These are phyloP conservation scores for Drosophila grimshawi DNA, from an alignment of 1,140 invertebrate genomes.

Conservation along the genomic window DNA sequence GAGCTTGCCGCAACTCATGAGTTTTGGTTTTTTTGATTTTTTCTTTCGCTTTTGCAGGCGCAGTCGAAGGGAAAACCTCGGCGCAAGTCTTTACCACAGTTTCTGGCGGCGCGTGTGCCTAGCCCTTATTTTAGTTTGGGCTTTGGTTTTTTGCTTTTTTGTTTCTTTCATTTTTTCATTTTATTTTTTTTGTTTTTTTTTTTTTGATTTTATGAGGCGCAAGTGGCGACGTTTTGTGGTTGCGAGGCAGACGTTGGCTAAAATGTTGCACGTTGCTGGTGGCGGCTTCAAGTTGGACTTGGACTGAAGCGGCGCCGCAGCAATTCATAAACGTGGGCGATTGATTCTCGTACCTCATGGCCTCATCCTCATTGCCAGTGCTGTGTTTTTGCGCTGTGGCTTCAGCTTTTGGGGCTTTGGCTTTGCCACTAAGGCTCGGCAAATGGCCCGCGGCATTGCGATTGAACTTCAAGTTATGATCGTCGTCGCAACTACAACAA, in stretches of 20 bases:
- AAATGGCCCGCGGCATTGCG: slow-evolving; percentile 84
- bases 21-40: not conserved
- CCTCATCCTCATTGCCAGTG: slow-evolving; percentile 54
- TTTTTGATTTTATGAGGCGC: slow-evolving; percentile 75
- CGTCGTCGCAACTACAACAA: slow-evolving; percentile 64
- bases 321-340: slow-evolving; percentile 84
- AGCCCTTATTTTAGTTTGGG: slow-evolving; percentile 77
- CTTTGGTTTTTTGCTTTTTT: slow-evolving; percentile 22
- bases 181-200: slow-evolving; percentile 35
- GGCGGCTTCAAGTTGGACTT: slow-evolving; percentile 36
- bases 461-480: slow-evolving; percentile 84
- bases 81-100: slow-evolving; percentile 19
- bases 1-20: slow-evolving; percentile 28
- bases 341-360: slow-evolving; percentile 81
- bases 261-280: slow-evolving; percentile 79
- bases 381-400: slow-evolving; percentile 21
- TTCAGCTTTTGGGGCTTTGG: slow-evolving; percentile 66
- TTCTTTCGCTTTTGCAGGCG: not conserved
- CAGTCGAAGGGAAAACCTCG: slow-evolving; percentile 28
- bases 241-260: slow-evolving; percentile 78
- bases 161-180: slow-evolving; percentile 29
- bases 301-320: slow-evolving; percentile 76
- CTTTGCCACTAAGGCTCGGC: slow-evolving; percentile 82
- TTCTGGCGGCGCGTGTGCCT: slow-evolving; percentile 70
- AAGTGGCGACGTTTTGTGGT: slow-evolving; percentile 83